Percentiles rank a stretch among this genome's conserved stretches.
These are phyloP conservation scores for Lasioglossum vierecki DNA, from an alignment of 2,888 invertebrate species.

Conservation along the genomic window DNA sequence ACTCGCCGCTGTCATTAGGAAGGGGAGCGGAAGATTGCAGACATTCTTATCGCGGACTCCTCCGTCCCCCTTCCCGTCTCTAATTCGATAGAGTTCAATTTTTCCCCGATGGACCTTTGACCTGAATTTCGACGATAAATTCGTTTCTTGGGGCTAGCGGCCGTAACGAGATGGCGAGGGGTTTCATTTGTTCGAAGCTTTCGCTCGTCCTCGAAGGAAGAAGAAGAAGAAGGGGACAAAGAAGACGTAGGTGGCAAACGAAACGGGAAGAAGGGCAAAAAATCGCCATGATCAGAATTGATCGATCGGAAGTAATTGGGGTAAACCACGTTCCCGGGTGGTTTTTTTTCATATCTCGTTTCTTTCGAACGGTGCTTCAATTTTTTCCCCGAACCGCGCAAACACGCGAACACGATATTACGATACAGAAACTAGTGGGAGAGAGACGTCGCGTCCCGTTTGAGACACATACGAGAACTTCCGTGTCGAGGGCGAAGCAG, in stretches of 20 bases:
- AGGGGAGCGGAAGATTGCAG: slow-evolving; percentile 12
- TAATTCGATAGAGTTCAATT: slow-evolving; percentile 55
- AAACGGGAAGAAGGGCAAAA: not conserved
- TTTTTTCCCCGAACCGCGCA: not conserved
- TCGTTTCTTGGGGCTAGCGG: slow-evolving; percentile 19
- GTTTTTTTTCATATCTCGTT: slow-evolving; percentile 2
- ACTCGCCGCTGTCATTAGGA: slow-evolving; percentile 38
- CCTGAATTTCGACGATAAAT: slow-evolving; percentile 56
- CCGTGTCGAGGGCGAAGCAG: not conserved
- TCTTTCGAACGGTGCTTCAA: not conserved
- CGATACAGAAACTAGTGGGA: not conserved
- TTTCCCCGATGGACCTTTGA: slow-evolving; percentile 47
- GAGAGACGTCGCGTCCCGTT: not conserved
- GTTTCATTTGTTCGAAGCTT: slow-evolving; percentile 54
- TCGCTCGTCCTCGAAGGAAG: slow-evolving; percentile 7
- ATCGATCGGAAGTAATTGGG: slow-evolving; percentile 22
- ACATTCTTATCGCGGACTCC: slow-evolving; percentile 47
- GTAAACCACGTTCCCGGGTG: slow-evolving; percentile 12
- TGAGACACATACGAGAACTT: not conserved
- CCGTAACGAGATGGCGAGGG: slow-evolving; percentile 36
- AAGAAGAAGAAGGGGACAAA: not conserved
- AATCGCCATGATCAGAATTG: slow-evolving; percentile 18
- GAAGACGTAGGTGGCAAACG: not conserved
- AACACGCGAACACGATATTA: not conserved
- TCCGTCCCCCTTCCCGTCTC: not conserved